phyloP scores from a whole-genome alignment of 2,113 vertebrate species.

The Hiodon tergisus region DNA sequence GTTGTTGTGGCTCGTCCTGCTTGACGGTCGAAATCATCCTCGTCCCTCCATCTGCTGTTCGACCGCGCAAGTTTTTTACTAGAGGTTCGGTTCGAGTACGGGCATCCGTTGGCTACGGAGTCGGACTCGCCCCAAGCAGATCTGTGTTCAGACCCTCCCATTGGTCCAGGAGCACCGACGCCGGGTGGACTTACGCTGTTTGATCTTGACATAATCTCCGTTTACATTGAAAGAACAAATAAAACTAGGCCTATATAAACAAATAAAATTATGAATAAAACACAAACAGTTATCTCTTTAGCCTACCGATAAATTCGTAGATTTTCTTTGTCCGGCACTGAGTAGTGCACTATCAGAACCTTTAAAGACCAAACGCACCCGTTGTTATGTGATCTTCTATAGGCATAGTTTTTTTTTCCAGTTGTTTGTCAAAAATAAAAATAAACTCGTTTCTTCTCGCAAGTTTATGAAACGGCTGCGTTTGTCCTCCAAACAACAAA shows the following conservation, averaged over 20 bases:
- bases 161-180: conserved; percentile 65
- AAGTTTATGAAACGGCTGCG: no score
- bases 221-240: not conserved
- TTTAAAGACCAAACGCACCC: no score
- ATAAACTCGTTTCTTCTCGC: no score
- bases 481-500: no score
- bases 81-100: conserved; percentile 67
- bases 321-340: no score
- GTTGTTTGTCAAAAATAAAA: no score
- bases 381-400: no score
- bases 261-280: not conserved
- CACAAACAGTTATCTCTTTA: no score
- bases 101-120: conserved; percentile 84
- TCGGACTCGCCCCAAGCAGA: conserved; percentile 91
- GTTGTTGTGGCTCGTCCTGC: conserved; percentile 61
- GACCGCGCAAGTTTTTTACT: conserved; percentile 73
- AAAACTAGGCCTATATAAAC: conserved; percentile 25
- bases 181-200: conserved; percentile 92
- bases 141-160: conserved; percentile 79
- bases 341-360: no score
- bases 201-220: conserved; percentile 78
- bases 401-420: no score
- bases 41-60: conserved; percentile 77
- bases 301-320: no score
- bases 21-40: conserved; percentile 72